Evolutionary conservation across 2,113 vertebrate genomes (phyloP).

Genomic region (Alligator sinensis): DNA sequence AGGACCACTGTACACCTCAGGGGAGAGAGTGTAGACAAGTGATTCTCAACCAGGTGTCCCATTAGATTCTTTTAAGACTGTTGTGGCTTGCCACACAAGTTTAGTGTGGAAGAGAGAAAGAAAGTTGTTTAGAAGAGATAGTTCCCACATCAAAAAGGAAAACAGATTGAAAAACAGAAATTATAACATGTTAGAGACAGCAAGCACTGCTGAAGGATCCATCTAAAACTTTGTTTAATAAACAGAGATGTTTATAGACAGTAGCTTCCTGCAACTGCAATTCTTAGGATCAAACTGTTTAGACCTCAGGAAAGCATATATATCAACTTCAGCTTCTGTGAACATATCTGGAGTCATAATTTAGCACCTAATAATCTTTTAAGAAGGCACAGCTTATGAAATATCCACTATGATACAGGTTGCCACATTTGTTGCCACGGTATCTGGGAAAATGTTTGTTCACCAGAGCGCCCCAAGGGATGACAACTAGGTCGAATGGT

Average conservation of each 20-base stretch:
- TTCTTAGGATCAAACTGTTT: neutral
- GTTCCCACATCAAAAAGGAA: constrained; percentile 24
- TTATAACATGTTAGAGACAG: neutral
- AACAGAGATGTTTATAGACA: neutral
- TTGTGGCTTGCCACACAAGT: too few relatives aligned
- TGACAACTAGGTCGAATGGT: too few relatives aligned
- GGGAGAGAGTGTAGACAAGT: neutral
- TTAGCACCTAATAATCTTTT: neutral
- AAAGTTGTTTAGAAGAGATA: neutral
- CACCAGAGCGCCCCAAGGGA: too few relatives aligned
- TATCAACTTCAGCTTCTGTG: neutral
- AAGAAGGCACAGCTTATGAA: neutral
- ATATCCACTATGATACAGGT: neutral
- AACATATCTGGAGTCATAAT: neutral
- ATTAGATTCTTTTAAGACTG: too few relatives aligned
- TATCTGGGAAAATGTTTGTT: too few relatives aligned
- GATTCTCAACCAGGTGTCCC: neutral
- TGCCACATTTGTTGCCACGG: neutral
- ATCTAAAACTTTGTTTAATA: neutral
- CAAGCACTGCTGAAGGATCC: neutral
- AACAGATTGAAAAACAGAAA: neutral
- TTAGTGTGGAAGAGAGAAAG: too few relatives aligned
- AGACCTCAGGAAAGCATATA: neutral
- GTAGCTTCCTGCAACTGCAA: neutral
- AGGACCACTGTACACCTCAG: too few relatives aligned